A percentile compares a stretch with the other conserved stretches of the same genome.
phyloP scores from a whole-genome alignment of 2,888 invertebrate genomes.

The Lissonota sp. region DNA sequence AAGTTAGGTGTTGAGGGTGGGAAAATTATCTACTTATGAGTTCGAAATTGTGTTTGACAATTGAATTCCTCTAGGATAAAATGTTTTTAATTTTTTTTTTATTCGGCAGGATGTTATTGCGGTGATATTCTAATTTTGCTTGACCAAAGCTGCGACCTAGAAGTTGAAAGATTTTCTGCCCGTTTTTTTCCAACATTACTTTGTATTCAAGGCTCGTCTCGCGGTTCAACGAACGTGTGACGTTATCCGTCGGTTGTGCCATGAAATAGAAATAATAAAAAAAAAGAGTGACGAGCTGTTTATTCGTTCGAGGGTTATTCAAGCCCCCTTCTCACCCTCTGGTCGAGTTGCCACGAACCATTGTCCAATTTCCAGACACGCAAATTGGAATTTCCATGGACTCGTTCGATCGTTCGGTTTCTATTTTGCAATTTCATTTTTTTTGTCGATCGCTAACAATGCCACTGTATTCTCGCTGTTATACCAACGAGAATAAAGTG shows the following conservation, averaged over 20 bases:
- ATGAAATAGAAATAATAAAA: neutral
- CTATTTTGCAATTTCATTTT: neutral
- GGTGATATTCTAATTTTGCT: no score
- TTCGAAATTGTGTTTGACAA: no score
- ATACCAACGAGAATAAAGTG: no score
- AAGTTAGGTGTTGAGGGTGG: no score
- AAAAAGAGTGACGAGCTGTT: neutral
- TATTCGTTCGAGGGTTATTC: neutral
- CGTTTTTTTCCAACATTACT: no score
- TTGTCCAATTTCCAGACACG: neutral
- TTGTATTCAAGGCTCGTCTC: neutral
- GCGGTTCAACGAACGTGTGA: neutral
- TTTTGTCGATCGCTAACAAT: neutral
- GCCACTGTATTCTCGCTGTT: no score
- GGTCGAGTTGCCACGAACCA: neutral
- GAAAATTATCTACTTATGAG: no score
- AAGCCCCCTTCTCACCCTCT: neutral
- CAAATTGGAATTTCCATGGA: neutral
- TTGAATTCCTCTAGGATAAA: no score
- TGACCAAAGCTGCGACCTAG: no score
- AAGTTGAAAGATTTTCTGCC: no score
- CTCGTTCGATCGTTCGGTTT: conserved; percentile 7
- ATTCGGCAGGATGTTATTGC: no score
- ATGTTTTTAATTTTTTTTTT: no score
- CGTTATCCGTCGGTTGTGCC: neutral